These are phyloP conservation scores for Nannoperca australis DNA, from an alignment of 2,797 vertebrate genomes.

Conservation along the genomic window DNA sequence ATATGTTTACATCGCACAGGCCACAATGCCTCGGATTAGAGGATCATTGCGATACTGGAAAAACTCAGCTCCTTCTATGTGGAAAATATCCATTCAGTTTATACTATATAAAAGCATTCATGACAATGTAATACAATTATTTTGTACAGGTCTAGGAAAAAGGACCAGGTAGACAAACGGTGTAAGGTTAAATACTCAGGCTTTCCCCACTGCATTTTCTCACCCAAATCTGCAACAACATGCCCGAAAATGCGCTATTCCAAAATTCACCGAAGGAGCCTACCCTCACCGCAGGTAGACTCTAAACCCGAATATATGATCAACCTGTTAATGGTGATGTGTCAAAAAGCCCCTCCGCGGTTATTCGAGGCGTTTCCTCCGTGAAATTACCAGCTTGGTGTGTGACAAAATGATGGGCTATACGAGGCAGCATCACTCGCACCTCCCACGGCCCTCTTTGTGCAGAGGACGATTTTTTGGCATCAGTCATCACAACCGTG, in stretches of 20 bases:
- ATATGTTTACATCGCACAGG: slow-evolving; percentile 72
- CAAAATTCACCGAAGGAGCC: slow-evolving; percentile 37
- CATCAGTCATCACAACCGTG: slow-evolving; percentile 47
- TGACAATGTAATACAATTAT: neutral
- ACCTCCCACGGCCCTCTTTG: slow-evolving; percentile 77
- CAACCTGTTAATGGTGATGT: slow-evolving; percentile 19
- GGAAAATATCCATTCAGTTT: neutral
- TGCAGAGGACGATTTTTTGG: slow-evolving; percentile 72
- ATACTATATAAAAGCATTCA: neutral
- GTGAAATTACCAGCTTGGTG: slow-evolving; percentile 57
- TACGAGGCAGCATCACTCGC: slow-evolving; percentile 64
- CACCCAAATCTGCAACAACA: slow-evolving; percentile 69
- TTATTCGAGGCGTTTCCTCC: slow-evolving; percentile 76
- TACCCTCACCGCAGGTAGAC: slow-evolving; percentile 11
- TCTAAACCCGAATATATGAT: neutral
- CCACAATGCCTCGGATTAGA: slow-evolving; percentile 54
- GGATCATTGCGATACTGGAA: slow-evolving; percentile 22
- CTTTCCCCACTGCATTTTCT: slow-evolving; percentile 54
- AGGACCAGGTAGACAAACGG: slow-evolving; percentile 8
- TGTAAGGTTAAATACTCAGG: slow-evolving; percentile 47
- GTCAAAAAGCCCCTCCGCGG: slow-evolving; percentile 32
- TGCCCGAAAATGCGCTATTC: slow-evolving; percentile 72
- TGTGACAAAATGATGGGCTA: slow-evolving; percentile 68
- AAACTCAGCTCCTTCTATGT: slow-evolving; percentile 15
- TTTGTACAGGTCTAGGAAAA: neutral